These are phyloP conservation scores for Taphrorychus bicolor DNA, from an alignment of 2,888 invertebrate species.

Conservation along the genomic window DNA sequence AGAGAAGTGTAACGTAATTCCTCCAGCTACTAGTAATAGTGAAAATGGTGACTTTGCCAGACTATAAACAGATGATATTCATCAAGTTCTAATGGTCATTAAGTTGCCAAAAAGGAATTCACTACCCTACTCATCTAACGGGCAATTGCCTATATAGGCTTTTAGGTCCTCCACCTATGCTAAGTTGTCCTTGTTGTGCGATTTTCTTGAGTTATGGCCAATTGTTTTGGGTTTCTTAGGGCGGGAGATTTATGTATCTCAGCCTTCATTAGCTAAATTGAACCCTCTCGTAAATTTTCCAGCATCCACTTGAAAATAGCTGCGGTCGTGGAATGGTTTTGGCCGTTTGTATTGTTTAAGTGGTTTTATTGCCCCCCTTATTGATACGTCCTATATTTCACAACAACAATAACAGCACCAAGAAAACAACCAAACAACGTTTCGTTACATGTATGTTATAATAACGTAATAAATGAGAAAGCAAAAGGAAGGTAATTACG, in stretches of 20 bases:
- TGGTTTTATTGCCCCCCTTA: conserved; percentile 4
- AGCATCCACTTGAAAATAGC: conserved; percentile 56
- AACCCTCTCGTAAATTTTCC: conserved; percentile 53
- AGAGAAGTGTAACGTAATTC: too few species aligned
- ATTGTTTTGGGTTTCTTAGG: conserved; percentile 46
- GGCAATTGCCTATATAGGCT: conserved; percentile 23
- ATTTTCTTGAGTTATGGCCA: conserved; percentile 49
- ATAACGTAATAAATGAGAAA: too few species aligned
- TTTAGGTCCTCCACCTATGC: conserved; percentile 34
- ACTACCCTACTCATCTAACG: neutral
- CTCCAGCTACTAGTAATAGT: too few species aligned
- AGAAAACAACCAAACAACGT: neutral
- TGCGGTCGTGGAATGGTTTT: conserved; percentile 32
- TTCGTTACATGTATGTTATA: neutral
- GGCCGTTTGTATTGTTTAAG: neutral
- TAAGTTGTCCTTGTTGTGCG: conserved; percentile 45
- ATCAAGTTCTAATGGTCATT: neutral
- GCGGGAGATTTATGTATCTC: conserved; percentile 52
- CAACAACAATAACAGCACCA: neutral
- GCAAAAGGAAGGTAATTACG: neutral
- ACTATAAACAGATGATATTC: too few species aligned
- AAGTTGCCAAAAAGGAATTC: neutral
- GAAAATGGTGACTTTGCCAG: too few species aligned
- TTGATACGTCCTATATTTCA: neutral
- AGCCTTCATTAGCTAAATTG: conserved; percentile 59